Evolutionary conservation across 2,888 invertebrate genomes (phyloP).

Genomic region (Eutolmus rufibarbis): DNA sequence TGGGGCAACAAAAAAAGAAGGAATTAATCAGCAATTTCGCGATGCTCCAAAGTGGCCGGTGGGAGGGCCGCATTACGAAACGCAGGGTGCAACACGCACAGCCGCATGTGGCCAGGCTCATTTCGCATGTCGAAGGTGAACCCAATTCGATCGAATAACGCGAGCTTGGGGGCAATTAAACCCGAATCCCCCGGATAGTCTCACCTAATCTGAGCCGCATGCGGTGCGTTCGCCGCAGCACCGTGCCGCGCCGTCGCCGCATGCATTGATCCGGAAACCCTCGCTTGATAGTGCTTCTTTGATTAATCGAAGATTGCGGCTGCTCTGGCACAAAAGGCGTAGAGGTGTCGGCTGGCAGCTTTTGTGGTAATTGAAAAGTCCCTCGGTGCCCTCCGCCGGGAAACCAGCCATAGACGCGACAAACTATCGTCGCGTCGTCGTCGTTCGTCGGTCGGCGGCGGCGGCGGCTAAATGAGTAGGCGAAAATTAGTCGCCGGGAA

Average conservation of each 20-base stretch:
- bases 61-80: background rate
- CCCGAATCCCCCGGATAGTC: background rate
- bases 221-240: background rate
- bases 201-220: background rate
- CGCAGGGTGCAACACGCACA: background rate
- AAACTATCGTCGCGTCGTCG: background rate
- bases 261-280: background rate
- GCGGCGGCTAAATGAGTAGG: background rate
- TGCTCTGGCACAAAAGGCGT: background rate
- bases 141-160: background rate
- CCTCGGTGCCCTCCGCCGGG: background rate
- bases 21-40: background rate
- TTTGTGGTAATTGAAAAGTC: background rate
- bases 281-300: background rate
- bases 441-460: background rate
- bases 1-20: background rate
- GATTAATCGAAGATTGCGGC: background rate
- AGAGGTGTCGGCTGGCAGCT: background rate
- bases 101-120: background rate
- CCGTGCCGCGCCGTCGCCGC: background rate
- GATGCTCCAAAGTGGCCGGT: background rate
- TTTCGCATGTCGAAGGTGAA: background rate
- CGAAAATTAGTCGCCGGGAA: background rate
- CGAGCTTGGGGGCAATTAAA: background rate
- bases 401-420: background rate